Evolutionary conservation across 2,113 vertebrate genomes (phyloP).

Genomic region (Butorides virescens): DNA sequence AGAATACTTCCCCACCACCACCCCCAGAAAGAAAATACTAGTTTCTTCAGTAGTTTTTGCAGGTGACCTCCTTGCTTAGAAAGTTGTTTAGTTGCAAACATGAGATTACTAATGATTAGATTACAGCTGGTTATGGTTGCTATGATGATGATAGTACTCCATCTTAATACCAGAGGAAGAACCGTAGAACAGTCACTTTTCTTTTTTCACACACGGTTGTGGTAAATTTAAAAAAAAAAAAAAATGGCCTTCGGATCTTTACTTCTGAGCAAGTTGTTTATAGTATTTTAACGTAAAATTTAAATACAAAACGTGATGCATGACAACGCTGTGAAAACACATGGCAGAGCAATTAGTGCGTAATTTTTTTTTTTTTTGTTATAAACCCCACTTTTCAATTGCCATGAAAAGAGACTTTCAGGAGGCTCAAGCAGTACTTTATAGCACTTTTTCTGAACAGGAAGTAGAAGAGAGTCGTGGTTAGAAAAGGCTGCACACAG

Average conservation of each 20-base stretch:
- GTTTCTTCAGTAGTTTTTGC: background rate
- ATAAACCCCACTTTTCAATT: background rate
- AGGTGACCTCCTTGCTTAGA: background rate
- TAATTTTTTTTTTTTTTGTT: background rate
- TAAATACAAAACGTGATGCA: background rate
- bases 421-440: slow-evolving; percentile 14
- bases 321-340: background rate
- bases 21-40: background rate
- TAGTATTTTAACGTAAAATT: background rate
- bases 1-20: background rate
- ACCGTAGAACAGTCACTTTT: background rate
- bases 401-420: slow-evolving; percentile 3
- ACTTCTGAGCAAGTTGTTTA: background rate
- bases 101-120: background rate
- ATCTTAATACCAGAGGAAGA: background rate
- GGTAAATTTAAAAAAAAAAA: background rate
- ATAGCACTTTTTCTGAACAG: slow-evolving; percentile 75
- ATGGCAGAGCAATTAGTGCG: background rate
- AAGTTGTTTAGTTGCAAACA: background rate
- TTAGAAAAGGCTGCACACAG: slow-evolving; percentile 81
- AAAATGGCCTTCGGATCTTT: background rate
- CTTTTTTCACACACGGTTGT: background rate
- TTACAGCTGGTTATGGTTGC: background rate
- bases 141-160: background rate
- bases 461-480: slow-evolving; percentile 75